Percentiles rank a stretch among this genome's conserved stretches.
Evolutionary conservation across 2,797 vertebrate genomes (phyloP).

Genomic region (Ptychadena robeensis): DNA sequence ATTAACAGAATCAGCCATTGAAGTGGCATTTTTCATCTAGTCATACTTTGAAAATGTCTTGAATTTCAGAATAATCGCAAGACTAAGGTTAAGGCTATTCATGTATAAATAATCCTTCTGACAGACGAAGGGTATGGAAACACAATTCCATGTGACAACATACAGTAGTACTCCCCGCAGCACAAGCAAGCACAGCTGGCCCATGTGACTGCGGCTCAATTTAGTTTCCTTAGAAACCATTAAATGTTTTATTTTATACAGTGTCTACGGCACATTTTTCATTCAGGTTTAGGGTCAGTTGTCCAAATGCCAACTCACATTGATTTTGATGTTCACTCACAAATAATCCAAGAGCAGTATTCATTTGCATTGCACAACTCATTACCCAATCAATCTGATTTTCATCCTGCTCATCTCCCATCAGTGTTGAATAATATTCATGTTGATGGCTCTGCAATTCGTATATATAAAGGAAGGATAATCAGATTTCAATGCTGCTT

Average conservation of each 20-base stretch:
- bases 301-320: conserved; percentile 59
- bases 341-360: conserved; percentile 9
- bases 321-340: conserved; percentile 61
- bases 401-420: conserved; percentile 21
- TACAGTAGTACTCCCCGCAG: conserved; percentile 61
- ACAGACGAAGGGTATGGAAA: conserved; percentile 65
- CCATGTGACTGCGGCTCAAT: conserved; percentile 44
- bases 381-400: conserved; percentile 49
- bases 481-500: background rate
- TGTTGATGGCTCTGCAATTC: background rate
- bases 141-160: conserved; percentile 66
- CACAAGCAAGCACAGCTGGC: conserved; percentile 62
- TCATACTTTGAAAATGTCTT: conserved; percentile 10
- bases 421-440: conserved; percentile 9
- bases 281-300: conserved; percentile 62
- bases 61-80: conserved; percentile 60
- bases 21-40: conserved; percentile 17
- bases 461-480: background rate
- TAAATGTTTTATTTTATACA: conserved; percentile 66
- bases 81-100: conserved; percentile 64
- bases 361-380: conserved; percentile 49
- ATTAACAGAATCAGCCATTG: conserved; percentile 4
- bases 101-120: conserved; percentile 65
- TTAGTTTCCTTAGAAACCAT: conserved; percentile 69
- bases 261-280: conserved; percentile 56